phyloP scores from a whole-genome alignment of 2,888 invertebrate species.

The Griposia aprilina region DNA sequence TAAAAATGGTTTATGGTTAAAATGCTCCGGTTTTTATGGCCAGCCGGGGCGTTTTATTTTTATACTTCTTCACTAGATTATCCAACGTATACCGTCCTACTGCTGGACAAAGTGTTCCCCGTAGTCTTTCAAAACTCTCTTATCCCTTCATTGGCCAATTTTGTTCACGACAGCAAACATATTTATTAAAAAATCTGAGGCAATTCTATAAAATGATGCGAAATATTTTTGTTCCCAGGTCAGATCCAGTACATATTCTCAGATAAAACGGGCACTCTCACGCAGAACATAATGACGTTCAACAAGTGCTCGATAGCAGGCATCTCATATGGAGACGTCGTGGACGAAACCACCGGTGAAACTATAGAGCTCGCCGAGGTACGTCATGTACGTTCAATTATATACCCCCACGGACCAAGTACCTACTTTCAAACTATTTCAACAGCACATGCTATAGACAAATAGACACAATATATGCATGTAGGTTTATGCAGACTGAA shows the following conservation, averaged over 20 bases:
- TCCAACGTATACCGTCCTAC: too few relatives aligned
- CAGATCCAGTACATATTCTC: constrained; percentile 99
- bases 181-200: neutral
- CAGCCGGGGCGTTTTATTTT: neutral
- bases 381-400: constrained; percentile 76
- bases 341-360: constrained; percentile 96
- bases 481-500: constrained; percentile 67
- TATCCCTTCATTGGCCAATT: neutral
- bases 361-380: constrained; percentile 96
- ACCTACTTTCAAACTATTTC: constrained; percentile 56
- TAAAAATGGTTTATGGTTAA: neutral
- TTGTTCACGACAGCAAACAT: neutral
- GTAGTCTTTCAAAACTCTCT: neutral
- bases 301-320: constrained; percentile 99
- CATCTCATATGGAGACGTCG: constrained; percentile 97
- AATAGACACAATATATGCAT: constrained; percentile 65
- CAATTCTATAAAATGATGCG: neutral
- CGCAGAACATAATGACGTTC: constrained; percentile 99
- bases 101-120: too few relatives aligned
- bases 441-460: constrained; percentile 70
- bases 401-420: constrained; percentile 27
- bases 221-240: constrained; percentile 85
- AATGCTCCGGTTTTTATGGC: neutral
- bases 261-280: constrained; percentile 99
- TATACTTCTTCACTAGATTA: neutral